Evolutionary conservation across 2,113 vertebrate species (phyloP).

Genomic region (Ardeotis arabs): DNA sequence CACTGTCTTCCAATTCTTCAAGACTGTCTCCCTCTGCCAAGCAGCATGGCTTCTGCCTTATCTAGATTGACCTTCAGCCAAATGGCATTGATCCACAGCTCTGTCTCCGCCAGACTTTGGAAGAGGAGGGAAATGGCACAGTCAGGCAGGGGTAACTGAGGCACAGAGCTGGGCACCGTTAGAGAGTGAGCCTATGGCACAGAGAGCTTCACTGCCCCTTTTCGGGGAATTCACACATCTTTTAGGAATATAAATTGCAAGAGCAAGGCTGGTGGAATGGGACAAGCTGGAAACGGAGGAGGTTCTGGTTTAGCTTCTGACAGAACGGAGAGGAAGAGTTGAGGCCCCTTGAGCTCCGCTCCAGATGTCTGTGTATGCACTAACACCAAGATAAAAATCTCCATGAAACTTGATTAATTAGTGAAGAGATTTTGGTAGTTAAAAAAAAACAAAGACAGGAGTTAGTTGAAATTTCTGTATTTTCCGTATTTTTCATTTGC

Average conservation of each 20-base stretch:
- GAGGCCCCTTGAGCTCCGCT: neutral
- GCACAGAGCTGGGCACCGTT: neutral
- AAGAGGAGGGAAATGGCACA: constrained; percentile 5
- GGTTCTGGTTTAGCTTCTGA: constrained; percentile 19
- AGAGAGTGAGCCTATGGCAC: neutral
- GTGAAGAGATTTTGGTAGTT: neutral
- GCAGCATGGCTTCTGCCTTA: constrained; percentile 23
- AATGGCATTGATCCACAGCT: constrained; percentile 44
- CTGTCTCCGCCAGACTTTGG: constrained; percentile 23
- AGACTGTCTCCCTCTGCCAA: constrained; percentile 27
- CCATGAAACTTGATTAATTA: neutral
- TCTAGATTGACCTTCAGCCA: constrained; percentile 57
- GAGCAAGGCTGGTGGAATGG: neutral
- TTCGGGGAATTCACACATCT: neutral
- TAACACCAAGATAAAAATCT: neutral
- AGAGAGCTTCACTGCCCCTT: neutral
- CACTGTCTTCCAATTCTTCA: neutral
- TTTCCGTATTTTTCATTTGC: neutral
- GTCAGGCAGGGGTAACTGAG: neutral
- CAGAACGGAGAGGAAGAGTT: neutral
- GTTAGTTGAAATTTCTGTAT: neutral
- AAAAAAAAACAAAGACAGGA: neutral
- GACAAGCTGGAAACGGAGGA: neutral
- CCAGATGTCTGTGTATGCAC: neutral
- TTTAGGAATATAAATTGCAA: neutral